Evolutionary conservation across 2,113 vertebrate species (phyloP).

Genomic region (Symphodus melops): DNA sequence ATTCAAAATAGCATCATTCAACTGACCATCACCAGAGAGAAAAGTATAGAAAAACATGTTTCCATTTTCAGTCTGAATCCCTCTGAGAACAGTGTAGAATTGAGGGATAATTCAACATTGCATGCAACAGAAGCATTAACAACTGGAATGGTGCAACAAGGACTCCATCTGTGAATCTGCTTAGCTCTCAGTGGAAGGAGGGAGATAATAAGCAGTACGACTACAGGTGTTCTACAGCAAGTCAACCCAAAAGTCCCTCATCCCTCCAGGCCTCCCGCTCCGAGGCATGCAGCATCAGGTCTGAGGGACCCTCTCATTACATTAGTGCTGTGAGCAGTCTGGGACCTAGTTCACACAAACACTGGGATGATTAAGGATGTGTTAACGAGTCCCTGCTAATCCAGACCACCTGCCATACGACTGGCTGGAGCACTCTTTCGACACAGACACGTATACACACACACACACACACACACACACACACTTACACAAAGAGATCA

Average conservation of each 20-base stretch:
- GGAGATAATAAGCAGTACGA: slow-evolving; percentile 51
- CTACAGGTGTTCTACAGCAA: slow-evolving; percentile 65
- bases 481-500: slow-evolving; percentile 14
- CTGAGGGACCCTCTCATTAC: slow-evolving; percentile 60
- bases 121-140: slow-evolving; percentile 44
- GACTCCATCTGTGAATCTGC: slow-evolving; percentile 61
- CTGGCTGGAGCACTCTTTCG: slow-evolving; percentile 26
- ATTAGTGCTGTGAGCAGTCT: slow-evolving; percentile 60
- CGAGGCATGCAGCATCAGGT: slow-evolving; percentile 44
- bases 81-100: background rate
- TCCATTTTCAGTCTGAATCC: slow-evolving; percentile 13
- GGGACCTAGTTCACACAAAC: slow-evolving; percentile 76
- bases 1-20: slow-evolving; percentile 8
- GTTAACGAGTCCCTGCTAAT: slow-evolving; percentile 75
- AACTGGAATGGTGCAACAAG: slow-evolving; percentile 22
- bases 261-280: slow-evolving; percentile 55
- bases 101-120: slow-evolving; percentile 20
- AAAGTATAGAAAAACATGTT: background rate
- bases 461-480: background rate
- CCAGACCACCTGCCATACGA: slow-evolving; percentile 73
- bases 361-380: slow-evolving; percentile 79
- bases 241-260: slow-evolving; percentile 45
- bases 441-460: slow-evolving; percentile 4
- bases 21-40: background rate
- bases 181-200: slow-evolving; percentile 38